Evolutionary conservation across 2,797 vertebrate species (phyloP).

Genomic region (Prunella strophiata): DNA sequence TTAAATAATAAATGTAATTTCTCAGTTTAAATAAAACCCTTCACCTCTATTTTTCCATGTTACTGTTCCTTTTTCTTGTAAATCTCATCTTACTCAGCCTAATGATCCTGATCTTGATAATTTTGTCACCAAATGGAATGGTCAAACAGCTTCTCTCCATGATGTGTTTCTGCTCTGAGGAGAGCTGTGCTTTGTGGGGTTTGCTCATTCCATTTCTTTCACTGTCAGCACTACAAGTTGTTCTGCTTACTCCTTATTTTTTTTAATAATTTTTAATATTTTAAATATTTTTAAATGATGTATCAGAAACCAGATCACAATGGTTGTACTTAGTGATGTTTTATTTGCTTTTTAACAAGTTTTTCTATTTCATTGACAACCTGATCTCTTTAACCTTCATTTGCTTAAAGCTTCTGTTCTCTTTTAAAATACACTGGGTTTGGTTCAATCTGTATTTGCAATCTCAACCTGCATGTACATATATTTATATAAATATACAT

Average conservation of each 20-base stretch:
- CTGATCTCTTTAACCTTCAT: not conserved
- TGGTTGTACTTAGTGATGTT: not conserved
- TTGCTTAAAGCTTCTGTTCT: not conserved
- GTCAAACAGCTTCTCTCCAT: not conserved
- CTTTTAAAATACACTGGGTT: not conserved
- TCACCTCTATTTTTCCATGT: not conserved
- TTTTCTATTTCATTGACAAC: not conserved
- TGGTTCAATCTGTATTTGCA: not conserved
- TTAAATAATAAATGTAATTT: slow-evolving; percentile 67
- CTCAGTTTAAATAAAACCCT: slow-evolving; percentile 37
- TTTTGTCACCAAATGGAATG: not conserved
- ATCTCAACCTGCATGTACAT: not conserved
- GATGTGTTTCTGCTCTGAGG: not conserved
- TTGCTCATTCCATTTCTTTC: not conserved
- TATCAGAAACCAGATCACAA: not conserved
- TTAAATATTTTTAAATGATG: too few species aligned
- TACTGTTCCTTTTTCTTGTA: not conserved
- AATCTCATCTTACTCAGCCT: not conserved
- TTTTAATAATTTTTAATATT: not conserved
- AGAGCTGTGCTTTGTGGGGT: not conserved
- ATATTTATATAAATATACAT: accelerated
- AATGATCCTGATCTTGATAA: not conserved
- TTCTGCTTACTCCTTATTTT: not conserved
- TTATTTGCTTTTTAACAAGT: not conserved
- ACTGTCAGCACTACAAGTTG: not conserved